Base-by-base conservation (phyloP, 2,797 vertebrate species). In the Pseudocheirus occidentalis region DNA sequence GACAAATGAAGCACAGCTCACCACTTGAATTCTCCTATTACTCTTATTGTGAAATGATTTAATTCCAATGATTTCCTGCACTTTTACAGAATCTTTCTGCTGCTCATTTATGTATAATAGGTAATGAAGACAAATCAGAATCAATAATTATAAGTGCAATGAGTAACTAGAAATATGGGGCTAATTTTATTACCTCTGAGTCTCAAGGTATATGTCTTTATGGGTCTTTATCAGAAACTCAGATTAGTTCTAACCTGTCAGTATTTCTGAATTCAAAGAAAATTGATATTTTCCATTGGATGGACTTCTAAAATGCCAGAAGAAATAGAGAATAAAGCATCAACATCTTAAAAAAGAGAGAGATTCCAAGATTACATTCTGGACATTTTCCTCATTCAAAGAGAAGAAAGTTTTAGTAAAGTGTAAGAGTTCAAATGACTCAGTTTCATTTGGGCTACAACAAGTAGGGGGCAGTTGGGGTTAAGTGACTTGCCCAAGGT, bases 91-190 rank as follows among this genome's bases (percentile, higher is more conserved):
- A 27, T 16, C 27, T 57, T 57, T 57, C 56, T 57, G 56, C 56
- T 27, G 56, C 56, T 24, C 24, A 57, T 55, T 57, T 57, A 57
- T 57, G 12, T 7, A 57, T 57, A 57, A 57, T 7, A 57, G 56
- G 27, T 57, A 57, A 57, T 27, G 27, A 27, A 57, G 27, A 57
- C 27, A 57, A 57, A 1, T 57, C 56, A 57, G 56, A 57, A 57
- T 27, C 24, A 57, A 24, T 57, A 57, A 57, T 9, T 27, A 28
- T 57, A 57, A 57, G 56, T 57, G 53, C 24, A 90, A 95, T 24
- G 94, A 93, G 96, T 29, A 91, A 28, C 89, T 94, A 92, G 92
- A 57, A 93, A 46, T 91, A 95, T 95, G 34, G 93, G 93, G 94
- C 92, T 93, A 11, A 95, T 92, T 57, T 12, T 56, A 93, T 92